Conservation (phyloP, 2,113 vertebrate genomes). For the Daboia siamensis region DNA sequence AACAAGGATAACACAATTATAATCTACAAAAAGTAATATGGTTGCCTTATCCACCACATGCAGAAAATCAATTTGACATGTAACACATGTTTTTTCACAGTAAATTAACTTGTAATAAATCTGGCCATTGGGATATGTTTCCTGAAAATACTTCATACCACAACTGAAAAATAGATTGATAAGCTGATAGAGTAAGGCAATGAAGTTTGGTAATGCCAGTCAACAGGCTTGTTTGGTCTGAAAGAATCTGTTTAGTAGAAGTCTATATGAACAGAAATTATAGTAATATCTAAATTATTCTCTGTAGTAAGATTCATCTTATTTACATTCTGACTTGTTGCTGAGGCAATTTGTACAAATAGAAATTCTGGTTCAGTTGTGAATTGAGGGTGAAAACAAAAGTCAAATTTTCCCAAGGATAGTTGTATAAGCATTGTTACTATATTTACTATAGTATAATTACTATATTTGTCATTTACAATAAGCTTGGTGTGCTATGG, state of each 20-base stretch:
- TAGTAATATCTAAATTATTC: not conserved
- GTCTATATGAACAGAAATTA: not conserved
- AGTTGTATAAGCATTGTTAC: not conserved
- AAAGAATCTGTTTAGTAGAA: not conserved
- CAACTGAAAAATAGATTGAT: constrained; percentile 29
- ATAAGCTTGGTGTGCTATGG: not conserved
- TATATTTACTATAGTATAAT: not conserved
- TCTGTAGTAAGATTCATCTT: not conserved
- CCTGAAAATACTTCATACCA: constrained; percentile 22
- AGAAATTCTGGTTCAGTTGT: not conserved
- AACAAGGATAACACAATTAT: not conserved
- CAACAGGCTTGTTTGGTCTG: not conserved
- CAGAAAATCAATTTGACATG: constrained; percentile 24
- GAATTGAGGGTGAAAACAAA: not conserved
- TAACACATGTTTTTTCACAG: not conserved
- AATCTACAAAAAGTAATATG: not conserved
- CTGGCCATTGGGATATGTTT: not conserved
- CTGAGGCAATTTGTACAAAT: not conserved
- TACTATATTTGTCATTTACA: not conserved
- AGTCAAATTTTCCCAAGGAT: not conserved
- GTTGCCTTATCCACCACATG: constrained; percentile 18
- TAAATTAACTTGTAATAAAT: constrained; percentile 26
- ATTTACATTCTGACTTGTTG: not conserved
- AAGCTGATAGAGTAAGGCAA: constrained; percentile 24
- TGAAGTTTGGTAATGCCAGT: not conserved